A percentile compares a stretch with the other conserved stretches of the same genome.
phyloP scores from a whole-genome alignment of 1,140 invertebrate species.

The Ptiloglossa arizonensis region DNA sequence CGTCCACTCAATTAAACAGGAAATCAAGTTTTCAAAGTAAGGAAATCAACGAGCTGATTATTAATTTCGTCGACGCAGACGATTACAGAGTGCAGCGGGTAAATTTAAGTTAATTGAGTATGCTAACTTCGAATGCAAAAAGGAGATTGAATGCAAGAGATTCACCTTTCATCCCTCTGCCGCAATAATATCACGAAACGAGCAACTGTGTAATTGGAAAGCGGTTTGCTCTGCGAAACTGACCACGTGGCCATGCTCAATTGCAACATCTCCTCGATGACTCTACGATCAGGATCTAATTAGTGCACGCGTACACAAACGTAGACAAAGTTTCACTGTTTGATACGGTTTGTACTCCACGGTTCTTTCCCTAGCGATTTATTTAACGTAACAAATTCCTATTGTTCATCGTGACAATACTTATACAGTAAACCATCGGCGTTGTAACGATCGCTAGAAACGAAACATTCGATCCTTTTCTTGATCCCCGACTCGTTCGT shows the following conservation, averaged over 20 bases:
- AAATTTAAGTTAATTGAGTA: background rate
- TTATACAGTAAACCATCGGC: no score
- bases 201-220: background rate
- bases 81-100: background rate
- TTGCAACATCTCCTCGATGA: background rate
- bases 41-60: background rate
- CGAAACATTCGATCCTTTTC: no score
- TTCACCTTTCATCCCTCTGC: background rate
- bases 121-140: background rate
- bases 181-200: background rate
- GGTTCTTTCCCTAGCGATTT: background rate
- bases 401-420: no score
- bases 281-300: background rate
- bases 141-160: no score
- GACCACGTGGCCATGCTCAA: background rate
- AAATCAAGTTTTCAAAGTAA: conserved; percentile 13
- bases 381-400: background rate
- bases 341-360: background rate
- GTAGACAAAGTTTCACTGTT: background rate
- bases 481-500: background rate
- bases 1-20: background rate
- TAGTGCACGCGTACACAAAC: background rate
- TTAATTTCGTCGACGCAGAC: background rate
- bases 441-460: no score
- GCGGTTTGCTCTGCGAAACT: background rate